These are phyloP conservation scores for Atrichornis clamosus DNA, from an alignment of 2,113 vertebrate genomes.

Conservation along the genomic window DNA sequence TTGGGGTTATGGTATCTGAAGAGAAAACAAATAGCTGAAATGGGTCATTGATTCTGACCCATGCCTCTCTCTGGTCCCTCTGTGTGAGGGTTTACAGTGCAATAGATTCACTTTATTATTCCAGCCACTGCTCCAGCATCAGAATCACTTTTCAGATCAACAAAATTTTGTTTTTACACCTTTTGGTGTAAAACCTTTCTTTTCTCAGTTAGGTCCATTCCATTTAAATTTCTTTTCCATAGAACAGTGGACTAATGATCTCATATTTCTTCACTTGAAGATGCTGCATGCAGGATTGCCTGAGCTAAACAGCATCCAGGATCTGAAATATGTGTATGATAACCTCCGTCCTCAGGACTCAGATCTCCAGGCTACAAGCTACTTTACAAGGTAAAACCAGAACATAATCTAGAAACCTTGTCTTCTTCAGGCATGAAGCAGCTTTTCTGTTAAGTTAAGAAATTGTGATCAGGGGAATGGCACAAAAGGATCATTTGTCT, in stretches of 20 bases:
- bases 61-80: background rate
- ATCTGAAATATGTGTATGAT: slow-evolving; percentile 83
- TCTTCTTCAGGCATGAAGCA: background rate
- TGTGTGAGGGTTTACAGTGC: background rate
- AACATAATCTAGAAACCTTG: background rate
- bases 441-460: background rate
- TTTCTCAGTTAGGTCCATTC: background rate
- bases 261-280: slow-evolving; percentile 53
- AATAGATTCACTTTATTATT: background rate
- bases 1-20: background rate
- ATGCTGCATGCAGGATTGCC: slow-evolving; percentile 85
- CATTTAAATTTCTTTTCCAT: background rate
- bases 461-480: background rate
- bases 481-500: background rate
- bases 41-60: background rate
- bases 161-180: background rate
- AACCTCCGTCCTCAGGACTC: slow-evolving; percentile 85
- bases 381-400: slow-evolving; percentile 84
- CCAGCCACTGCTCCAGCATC: background rate
- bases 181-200: background rate
- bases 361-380: slow-evolving; percentile 84
- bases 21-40: background rate
- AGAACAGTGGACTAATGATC: background rate
- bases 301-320: slow-evolving; percentile 78
- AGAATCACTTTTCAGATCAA: background rate